phyloP scores from a whole-genome alignment of 2,797 vertebrate species.

The Melanotaenia maccullochi region DNA sequence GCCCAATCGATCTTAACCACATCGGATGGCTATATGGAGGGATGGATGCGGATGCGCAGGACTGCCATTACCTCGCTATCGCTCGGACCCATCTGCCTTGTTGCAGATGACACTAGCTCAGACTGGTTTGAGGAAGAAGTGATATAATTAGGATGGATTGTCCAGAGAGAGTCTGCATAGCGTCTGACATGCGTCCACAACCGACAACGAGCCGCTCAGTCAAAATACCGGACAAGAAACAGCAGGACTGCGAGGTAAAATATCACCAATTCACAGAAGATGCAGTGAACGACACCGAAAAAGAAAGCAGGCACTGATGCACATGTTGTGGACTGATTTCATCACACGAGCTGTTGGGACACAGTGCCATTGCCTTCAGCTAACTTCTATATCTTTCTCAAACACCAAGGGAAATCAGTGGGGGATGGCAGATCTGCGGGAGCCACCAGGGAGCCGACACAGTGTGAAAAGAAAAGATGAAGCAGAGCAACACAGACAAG shows the following conservation, averaged over 20 bases:
- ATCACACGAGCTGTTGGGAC: constrained; percentile 42
- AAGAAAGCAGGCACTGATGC: constrained; percentile 6
- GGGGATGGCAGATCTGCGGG: constrained; percentile 45
- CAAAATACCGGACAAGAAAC: background rate
- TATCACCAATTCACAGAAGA: constrained; percentile 20
- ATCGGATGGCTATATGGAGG: constrained; percentile 46
- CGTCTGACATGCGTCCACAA: too few species aligned
- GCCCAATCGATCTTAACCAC: constrained; percentile 73
- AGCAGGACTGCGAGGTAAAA: constrained; percentile 8
- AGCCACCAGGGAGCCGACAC: constrained; percentile 51
- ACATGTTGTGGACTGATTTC: constrained; percentile 58
- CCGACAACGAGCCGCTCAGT: background rate
- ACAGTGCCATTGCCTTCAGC: constrained; percentile 30
- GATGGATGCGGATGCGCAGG: constrained; percentile 45
- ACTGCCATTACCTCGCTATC: constrained; percentile 67
- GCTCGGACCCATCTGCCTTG: constrained; percentile 59
- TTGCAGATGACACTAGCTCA: constrained; percentile 46
- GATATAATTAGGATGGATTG: background rate
- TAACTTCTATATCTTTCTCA: constrained; percentile 51
- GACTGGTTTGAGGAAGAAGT: constrained; percentile 20
- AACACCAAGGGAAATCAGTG: constrained; percentile 69
- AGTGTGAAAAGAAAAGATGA: constrained; percentile 49
- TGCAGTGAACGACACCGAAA: constrained; percentile 9
- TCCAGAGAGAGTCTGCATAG: background rate
- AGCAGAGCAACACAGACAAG: constrained; percentile 36